Percentiles rank a stretch among this genome's conserved stretches.
These are phyloP conservation scores for Mus minutoides DNA, from an alignment of 2,797 vertebrate species.

Conservation along the genomic window DNA sequence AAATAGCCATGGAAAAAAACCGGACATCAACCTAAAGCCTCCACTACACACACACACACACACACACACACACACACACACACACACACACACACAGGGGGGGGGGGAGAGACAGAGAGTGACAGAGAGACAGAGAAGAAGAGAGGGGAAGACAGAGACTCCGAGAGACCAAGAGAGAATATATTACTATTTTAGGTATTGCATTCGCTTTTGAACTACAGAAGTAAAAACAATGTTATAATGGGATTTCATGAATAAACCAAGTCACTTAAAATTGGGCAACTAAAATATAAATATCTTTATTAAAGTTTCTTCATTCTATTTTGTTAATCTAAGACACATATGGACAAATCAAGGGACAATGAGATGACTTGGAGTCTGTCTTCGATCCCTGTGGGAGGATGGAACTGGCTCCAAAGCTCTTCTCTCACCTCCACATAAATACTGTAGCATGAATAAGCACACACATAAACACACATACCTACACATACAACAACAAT, in stretches of 20 bases:
- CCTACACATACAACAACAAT: neutral
- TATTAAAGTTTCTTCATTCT: slow-evolving; percentile 36
- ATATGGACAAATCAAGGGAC: neutral
- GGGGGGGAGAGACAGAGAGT: accelerated
- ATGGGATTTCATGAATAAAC: slow-evolving; percentile 20
- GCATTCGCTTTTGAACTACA: slow-evolving; percentile 29
- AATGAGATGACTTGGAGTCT: neutral
- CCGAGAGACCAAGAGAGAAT: neutral
- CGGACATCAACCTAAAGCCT: neutral
- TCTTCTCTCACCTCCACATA: neutral
- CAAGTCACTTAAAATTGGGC: neutral
- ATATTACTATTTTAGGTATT: neutral
- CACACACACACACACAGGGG: neutral
- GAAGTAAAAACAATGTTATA: slow-evolving; percentile 4
- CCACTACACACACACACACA: neutral
- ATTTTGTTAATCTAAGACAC: slow-evolving; percentile 23
- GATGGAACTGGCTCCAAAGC: neutral
- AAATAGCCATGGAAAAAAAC: neutral
- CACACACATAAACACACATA: neutral
- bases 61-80: neutral
- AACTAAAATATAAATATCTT: slow-evolving; percentile 51
- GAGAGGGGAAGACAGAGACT: too few relatives aligned
- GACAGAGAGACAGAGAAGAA: neutral
- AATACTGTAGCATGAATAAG: neutral
- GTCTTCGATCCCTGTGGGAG: neutral